phyloP scores from a whole-genome alignment of 2,888 invertebrate species.

The Mythimna lalbum region DNA sequence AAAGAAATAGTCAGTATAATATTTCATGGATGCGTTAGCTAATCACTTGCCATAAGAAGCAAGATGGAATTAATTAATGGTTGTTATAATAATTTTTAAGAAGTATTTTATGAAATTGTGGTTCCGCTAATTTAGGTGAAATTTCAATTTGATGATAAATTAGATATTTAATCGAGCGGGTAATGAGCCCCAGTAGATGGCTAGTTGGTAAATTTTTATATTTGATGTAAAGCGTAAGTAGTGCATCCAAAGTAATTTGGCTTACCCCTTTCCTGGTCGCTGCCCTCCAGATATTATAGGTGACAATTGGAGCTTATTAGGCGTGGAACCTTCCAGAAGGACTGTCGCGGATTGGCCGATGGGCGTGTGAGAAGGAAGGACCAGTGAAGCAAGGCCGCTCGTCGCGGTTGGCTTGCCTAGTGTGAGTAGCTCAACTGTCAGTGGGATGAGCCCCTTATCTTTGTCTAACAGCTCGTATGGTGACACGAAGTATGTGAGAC shows the following conservation, averaged over 20 bases:
- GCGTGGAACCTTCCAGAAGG: constrained; percentile 96
- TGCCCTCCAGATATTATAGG: constrained; percentile 93
- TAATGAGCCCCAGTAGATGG: not conserved
- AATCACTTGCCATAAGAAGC: not conserved
- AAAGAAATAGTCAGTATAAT: not conserved
- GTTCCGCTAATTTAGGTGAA: not conserved
- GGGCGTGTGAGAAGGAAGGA: constrained; percentile 89
- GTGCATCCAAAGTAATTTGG: not conserved
- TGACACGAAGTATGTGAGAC: constrained; percentile 97
- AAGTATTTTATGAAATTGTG: too few species aligned
- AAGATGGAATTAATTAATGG: not conserved
- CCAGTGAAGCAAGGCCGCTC: constrained; percentile 82
- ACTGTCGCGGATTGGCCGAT: constrained; percentile 97
- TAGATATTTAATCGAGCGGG: not conserved
- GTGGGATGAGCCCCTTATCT: constrained; percentile 93
- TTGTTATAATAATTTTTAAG: too few species aligned
- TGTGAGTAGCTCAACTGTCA: constrained; percentile 94
- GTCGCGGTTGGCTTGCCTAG: constrained; percentile 82
- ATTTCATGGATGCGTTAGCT: not conserved
- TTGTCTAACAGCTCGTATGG: constrained; percentile 97
- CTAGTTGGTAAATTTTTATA: not conserved
- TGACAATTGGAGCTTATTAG: constrained; percentile 95
- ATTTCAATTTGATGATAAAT: not conserved
- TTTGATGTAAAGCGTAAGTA: not conserved
- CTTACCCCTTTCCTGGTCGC: constrained; percentile 93